Evolutionary conservation across 2,113 vertebrate genomes (phyloP).

Genomic region (Taurulus bubalis): DNA sequence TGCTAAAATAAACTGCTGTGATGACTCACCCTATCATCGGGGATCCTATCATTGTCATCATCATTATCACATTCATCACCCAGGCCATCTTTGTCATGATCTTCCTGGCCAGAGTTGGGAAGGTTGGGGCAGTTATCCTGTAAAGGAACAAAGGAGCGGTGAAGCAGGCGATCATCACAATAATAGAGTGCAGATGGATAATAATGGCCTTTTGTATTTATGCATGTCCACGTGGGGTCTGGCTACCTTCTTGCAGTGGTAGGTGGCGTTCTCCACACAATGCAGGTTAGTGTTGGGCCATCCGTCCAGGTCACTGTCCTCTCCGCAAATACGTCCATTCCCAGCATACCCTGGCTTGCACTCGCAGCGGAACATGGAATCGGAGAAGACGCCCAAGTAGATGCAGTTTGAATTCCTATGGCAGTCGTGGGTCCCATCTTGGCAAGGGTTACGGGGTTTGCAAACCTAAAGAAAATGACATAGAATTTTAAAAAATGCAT

Average conservation of each 20-base stretch:
- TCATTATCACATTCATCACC: constrained; percentile 97
- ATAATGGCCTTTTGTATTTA: constrained; percentile 32
- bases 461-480: constrained; percentile 87
- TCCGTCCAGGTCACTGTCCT: constrained; percentile 95
- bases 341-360: constrained; percentile 97
- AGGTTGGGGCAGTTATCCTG: constrained; percentile 98
- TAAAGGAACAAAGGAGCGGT: constrained; percentile 60
- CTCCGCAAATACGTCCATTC: constrained; percentile 95
- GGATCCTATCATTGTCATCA: constrained; percentile 95
- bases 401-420: constrained; percentile 97
- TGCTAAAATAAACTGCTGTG: constrained; percentile 54
- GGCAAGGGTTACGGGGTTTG: constrained; percentile 94
- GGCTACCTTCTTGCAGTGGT: constrained; percentile 97
- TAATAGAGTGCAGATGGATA: constrained; percentile 35
- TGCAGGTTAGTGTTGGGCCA: constrained; percentile 93
- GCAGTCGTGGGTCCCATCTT: constrained; percentile 93
- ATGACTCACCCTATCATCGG: constrained; percentile 92
- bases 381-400: constrained; percentile 94
- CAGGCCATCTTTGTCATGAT: constrained; percentile 96
- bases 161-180: constrained; percentile 54
- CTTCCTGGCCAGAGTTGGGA: constrained; percentile 98
- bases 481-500: constrained; percentile 39
- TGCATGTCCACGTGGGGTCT: constrained; percentile 45
- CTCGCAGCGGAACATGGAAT: constrained; percentile 97
- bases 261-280: constrained; percentile 96